phyloP scores from a whole-genome alignment of 2,113 vertebrate genomes.

The Hydrochoerus hydrochaeris region DNA sequence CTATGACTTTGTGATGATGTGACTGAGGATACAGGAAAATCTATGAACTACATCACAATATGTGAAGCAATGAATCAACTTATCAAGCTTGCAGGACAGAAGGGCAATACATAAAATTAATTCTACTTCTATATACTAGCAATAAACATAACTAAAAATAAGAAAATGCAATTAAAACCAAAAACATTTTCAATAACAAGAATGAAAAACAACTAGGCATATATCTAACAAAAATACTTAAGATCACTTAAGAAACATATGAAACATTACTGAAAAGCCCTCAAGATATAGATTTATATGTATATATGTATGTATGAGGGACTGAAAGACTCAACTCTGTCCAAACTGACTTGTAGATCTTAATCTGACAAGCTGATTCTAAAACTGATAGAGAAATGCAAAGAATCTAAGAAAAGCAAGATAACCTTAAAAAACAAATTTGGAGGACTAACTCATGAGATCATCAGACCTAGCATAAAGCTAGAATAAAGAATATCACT shows the following conservation, averaged over 20 bases:
- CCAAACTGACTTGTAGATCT: neutral
- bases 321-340: neutral
- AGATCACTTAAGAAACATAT: neutral
- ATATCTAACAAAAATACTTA: neutral
- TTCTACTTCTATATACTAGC: neutral
- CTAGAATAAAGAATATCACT: neutral
- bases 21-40: neutral
- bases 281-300: neutral
- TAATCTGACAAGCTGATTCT: neutral
- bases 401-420: neutral
- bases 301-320: neutral
- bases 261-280: neutral
- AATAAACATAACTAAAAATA: conserved; percentile 18
- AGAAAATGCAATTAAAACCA: neutral
- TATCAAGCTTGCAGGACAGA: neutral
- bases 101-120: neutral
- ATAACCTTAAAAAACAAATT: neutral
- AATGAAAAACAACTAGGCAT: neutral
- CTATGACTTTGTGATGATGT: neutral
- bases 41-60: neutral
- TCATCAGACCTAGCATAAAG: neutral
- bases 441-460: neutral
- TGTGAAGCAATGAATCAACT: neutral
- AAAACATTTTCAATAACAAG: conserved; percentile 15
- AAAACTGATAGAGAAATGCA: neutral